A percentile compares a stretch with the other conserved stretches of the same genome.
Conservation (phyloP, 1,140 invertebrate genomes). For the Hyles vespertilio region DNA sequence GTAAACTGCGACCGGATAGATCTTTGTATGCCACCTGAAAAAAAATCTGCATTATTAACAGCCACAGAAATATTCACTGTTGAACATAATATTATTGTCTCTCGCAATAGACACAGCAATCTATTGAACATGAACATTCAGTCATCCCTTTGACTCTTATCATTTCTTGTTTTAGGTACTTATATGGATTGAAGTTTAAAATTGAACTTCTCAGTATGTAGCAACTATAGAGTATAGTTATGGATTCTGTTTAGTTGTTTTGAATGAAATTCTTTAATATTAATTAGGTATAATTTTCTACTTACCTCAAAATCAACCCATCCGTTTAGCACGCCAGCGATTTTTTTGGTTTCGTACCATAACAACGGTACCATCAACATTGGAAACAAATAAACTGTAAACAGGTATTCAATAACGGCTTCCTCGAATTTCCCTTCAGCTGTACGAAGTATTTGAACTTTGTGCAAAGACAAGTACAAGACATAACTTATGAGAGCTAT, state of each 20-base stretch:
- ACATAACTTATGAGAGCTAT: constrained; percentile 72
- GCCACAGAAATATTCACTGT: too few species aligned
- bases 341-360: constrained; percentile 79
- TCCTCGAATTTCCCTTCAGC: constrained; percentile 82
- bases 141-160: too few species aligned
- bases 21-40: constrained; percentile 73
- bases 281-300: too few species aligned
- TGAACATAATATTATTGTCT: too few species aligned
- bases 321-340: constrained; percentile 77
- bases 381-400: constrained; percentile 80
- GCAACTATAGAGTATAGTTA: too few species aligned
- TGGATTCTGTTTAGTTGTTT: too few species aligned
- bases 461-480: constrained; percentile 77
- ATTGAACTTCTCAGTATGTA: too few species aligned
- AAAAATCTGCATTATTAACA: background rate
- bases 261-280: too few species aligned
- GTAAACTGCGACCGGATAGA: constrained; percentile 68
- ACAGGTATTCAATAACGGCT: constrained; percentile 82
- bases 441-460: constrained; percentile 76
- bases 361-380: constrained; percentile 77
- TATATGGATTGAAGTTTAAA: too few species aligned
- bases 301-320: constrained; percentile 79
- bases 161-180: too few species aligned
- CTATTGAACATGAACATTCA: too few species aligned
- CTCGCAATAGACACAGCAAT: too few species aligned